phyloP scores from a whole-genome alignment of 1,140 invertebrate genomes.

The Harlomillsia oculata region DNA sequence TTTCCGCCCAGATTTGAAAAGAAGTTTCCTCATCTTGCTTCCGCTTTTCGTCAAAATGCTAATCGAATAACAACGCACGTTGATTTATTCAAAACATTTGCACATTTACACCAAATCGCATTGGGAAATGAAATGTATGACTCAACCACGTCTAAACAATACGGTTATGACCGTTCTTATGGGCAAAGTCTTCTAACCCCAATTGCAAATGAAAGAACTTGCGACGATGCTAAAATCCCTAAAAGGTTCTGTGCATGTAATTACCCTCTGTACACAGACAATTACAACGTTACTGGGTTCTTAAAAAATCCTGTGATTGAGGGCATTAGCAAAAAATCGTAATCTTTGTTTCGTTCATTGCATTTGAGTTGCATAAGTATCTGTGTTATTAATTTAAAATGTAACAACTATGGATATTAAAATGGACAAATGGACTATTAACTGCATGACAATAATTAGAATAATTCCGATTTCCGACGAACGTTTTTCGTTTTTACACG shows the following conservation, averaged over 20 bases:
- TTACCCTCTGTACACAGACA: background rate
- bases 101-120: constrained; percentile 3
- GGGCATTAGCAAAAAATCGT: background rate
- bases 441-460: no score
- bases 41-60: constrained; percentile 17
- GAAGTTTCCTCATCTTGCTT: constrained; percentile 7
- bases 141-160: background rate
- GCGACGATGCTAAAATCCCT: constrained; percentile 19
- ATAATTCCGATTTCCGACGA: no score
- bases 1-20: constrained; percentile 7
- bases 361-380: no score
- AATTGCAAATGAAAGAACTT: constrained; percentile 12
- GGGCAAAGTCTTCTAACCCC: constrained; percentile 3
- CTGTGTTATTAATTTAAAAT: background rate
- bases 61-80: constrained; percentile 13
- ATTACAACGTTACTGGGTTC: background rate
- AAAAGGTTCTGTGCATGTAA: constrained; percentile 16
- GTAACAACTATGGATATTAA: background rate
- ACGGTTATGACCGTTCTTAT: background rate
- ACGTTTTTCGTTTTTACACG: no score
- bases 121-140: background rate
- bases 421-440: no score
- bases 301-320: background rate
- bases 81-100: constrained; percentile 20
- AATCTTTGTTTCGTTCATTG: background rate